phyloP scores from a whole-genome alignment of 2,888 invertebrate species.

The Coenonympha glycerion region DNA sequence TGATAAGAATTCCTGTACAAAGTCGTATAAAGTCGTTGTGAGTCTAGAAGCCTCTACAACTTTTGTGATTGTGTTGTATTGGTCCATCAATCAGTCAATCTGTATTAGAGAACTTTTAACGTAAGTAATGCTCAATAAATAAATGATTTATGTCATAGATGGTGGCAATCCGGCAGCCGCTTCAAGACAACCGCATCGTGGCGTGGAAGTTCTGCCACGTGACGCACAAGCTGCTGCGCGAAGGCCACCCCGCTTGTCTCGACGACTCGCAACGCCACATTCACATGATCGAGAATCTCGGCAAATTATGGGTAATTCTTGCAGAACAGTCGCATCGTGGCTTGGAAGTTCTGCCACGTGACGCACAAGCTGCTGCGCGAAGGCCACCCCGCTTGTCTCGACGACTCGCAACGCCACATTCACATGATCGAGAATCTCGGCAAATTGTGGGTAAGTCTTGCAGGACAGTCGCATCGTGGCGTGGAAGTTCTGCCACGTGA shows the following conservation, averaged over 20 bases:
- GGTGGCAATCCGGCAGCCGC: constrained; percentile 79
- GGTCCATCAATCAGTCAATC: no score
- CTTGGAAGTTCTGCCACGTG: constrained; percentile 99
- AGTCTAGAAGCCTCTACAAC: no score
- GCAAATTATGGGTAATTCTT: constrained; percentile 88
- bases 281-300: constrained; percentile 87
- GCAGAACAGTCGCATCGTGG: constrained; percentile 91
- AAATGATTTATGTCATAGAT: constrained; percentile 46
- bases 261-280: constrained; percentile 89
- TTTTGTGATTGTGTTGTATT: no score
- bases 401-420: constrained; percentile 88
- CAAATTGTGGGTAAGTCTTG: constrained; percentile 86
- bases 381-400: constrained; percentile 91
- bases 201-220: constrained; percentile 99
- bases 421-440: constrained; percentile 89
- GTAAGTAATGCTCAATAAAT: no score
- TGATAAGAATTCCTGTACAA: no score
- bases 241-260: constrained; percentile 93
- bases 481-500: constrained; percentile 99
- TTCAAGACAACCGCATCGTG: constrained; percentile 95
- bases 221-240: constrained; percentile 94
- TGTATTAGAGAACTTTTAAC: no score
- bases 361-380: constrained; percentile 96
- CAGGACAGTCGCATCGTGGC: constrained; percentile 94
- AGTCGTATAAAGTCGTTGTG: no score